Percentiles rank a stretch among this genome's conserved stretches.
Evolutionary conservation across 37 sponge, comb jelly and placozoan genomes (phyloP).

Genomic region (Beroe forskalii): DNA sequence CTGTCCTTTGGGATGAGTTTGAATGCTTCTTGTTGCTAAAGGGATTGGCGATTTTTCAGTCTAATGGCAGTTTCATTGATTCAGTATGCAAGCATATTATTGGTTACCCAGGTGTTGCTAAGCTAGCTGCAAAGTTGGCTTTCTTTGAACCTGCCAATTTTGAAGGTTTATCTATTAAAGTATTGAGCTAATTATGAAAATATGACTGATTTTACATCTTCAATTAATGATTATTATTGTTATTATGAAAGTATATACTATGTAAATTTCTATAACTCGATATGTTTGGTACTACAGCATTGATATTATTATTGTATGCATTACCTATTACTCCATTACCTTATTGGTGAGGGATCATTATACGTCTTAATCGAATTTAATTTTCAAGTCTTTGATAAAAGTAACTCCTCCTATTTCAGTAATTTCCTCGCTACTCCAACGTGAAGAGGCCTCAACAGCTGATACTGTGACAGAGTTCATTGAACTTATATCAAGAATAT

Average conservation of each 20-base stretch:
- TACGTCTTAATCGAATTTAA: no score
- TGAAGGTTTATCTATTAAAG: not conserved
- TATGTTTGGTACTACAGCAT: no score
- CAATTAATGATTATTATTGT: not conserved
- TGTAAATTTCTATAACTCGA: not conserved
- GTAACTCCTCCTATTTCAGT: no score
- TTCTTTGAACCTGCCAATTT: not conserved
- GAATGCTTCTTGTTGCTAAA: constrained; percentile 10
- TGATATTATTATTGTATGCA: no score
- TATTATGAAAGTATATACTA: not conserved
- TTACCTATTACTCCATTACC: no score
- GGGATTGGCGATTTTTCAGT: not conserved
- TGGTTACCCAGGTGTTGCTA: not conserved
- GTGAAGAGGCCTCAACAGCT: not conserved
- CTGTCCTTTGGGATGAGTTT: not conserved
- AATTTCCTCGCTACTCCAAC: not conserved
- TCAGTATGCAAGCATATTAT: not conserved
- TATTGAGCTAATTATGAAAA: no score
- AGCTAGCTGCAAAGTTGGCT: constrained; percentile 26
- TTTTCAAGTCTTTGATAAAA: not conserved
- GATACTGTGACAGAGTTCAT: constrained; percentile 5
- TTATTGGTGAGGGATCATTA: no score
- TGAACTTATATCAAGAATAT: not conserved
- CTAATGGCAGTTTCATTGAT: not conserved
- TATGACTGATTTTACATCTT: no score